phyloP scores from a whole-genome alignment of 2,113 vertebrate species.

The Aepyceros melampus region DNA sequence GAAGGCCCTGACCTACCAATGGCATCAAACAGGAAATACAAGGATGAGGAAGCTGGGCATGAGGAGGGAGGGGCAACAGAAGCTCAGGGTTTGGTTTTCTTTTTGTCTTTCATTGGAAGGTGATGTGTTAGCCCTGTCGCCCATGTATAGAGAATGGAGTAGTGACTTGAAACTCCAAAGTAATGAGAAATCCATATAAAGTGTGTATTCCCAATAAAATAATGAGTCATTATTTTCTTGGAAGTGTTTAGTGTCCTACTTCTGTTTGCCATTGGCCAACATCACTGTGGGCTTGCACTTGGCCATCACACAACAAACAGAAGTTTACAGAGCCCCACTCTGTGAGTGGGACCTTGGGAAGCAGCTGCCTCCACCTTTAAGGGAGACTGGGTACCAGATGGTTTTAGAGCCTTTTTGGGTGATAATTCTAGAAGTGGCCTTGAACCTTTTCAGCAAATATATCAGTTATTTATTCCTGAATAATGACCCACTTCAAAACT shows the following conservation, averaged over 20 bases:
- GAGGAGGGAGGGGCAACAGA: neutral
- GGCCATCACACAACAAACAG: neutral
- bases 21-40: neutral
- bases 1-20: neutral
- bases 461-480: neutral
- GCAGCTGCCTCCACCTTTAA: neutral
- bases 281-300: neutral
- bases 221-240: neutral
- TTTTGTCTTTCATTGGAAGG: neutral
- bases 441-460: neutral
- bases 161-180: neutral
- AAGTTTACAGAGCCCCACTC: neutral
- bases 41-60: neutral
- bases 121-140: neutral
- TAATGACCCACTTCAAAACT: neutral
- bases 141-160: neutral
- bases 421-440: neutral
- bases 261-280: neutral
- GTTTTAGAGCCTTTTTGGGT: neutral
- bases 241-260: neutral
- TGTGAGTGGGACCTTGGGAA: neutral
- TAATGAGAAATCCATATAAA: neutral
- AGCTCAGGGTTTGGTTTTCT: neutral
- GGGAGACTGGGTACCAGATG: neutral
- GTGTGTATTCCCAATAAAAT: neutral